Percentiles rank a stretch among this genome's conserved stretches.
Evolutionary conservation across 2,888 invertebrate species (phyloP).

Genomic region (Thelaira solivaga): DNA sequence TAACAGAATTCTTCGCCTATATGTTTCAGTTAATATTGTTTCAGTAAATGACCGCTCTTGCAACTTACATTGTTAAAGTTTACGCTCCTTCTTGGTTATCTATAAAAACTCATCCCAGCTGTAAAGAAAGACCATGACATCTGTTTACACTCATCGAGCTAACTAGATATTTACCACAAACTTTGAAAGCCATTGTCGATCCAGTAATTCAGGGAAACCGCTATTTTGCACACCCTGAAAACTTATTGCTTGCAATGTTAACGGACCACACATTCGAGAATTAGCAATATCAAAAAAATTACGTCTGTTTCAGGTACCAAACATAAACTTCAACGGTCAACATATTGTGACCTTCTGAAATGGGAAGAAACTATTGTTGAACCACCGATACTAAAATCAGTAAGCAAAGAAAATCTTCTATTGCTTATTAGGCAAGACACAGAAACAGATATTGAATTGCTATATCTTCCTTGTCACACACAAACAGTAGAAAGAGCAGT

Average conservation of each 20-base stretch:
- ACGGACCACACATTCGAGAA: background rate
- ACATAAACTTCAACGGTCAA: slow-evolving; percentile 1
- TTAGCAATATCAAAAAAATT: background rate
- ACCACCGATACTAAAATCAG: too few relatives aligned
- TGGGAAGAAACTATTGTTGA: background rate
- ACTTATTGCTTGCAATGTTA: background rate
- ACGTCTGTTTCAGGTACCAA: too few relatives aligned
- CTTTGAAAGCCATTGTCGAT: too few relatives aligned
- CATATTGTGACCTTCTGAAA: background rate
- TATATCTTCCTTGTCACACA: slow-evolving; percentile 1
- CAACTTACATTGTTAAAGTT: too few relatives aligned
- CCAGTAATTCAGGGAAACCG: background rate
- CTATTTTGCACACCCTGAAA: background rate
- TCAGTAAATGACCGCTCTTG: too few relatives aligned
- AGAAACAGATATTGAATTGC: background rate
- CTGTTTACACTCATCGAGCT: too few relatives aligned
- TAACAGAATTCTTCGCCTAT: too few relatives aligned
- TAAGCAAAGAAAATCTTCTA: background rate
- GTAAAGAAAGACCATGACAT: too few relatives aligned
- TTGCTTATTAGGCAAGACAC: background rate
- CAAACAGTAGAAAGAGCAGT: background rate
- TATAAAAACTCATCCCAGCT: too few relatives aligned
- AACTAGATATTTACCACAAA: too few relatives aligned
- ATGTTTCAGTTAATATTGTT: too few relatives aligned
- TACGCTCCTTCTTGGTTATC: too few relatives aligned